Evolutionary conservation across 2,888 invertebrate genomes (phyloP).

Genomic region (Drosophila siamana): DNA sequence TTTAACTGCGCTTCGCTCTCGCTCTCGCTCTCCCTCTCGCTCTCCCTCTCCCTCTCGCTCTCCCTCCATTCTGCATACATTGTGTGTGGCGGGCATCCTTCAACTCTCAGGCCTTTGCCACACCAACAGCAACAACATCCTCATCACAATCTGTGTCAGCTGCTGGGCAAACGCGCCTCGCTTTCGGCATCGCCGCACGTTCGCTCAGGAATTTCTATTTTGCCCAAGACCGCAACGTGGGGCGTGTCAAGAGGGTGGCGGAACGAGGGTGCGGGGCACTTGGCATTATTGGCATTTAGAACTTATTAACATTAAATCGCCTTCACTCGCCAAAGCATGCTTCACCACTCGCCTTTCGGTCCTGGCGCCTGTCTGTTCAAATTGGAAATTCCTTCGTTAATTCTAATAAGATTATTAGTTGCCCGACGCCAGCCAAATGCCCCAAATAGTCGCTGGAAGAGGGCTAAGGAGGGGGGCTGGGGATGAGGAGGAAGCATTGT

Average conservation of each 20-base stretch:
- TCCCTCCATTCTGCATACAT: background rate
- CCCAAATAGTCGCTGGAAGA: background rate
- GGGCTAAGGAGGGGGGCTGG: background rate
- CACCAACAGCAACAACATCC: too few relatives aligned
- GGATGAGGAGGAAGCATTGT: background rate
- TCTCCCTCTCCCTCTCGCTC: too few relatives aligned
- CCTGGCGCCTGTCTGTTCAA: constrained; percentile 64
- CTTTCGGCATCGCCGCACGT: constrained; percentile 65
- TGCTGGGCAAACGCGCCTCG: constrained; percentile 51
- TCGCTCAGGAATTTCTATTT: constrained; percentile 73
- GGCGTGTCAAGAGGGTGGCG: background rate
- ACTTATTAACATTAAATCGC: constrained; percentile 80
- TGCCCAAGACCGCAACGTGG: constrained; percentile 49
- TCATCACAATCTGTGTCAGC: constrained; percentile 74
- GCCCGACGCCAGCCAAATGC: constrained; percentile 43
- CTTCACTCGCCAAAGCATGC: constrained; percentile 31
- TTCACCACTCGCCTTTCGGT: background rate
- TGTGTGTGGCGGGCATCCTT: constrained; percentile 4
- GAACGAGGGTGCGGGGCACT: constrained; percentile 45
- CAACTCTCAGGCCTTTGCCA: constrained; percentile 11
- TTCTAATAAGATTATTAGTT: constrained; percentile 85
- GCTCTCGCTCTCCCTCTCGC: too few relatives aligned
- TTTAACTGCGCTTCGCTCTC: background rate
- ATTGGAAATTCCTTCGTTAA: constrained; percentile 82
- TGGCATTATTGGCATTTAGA: constrained; percentile 72